Percentiles rank a stretch among this genome's conserved stretches.
Conservation (phyloP, 2,888 invertebrate species). For the Chrysomela aeneicollis region DNA sequence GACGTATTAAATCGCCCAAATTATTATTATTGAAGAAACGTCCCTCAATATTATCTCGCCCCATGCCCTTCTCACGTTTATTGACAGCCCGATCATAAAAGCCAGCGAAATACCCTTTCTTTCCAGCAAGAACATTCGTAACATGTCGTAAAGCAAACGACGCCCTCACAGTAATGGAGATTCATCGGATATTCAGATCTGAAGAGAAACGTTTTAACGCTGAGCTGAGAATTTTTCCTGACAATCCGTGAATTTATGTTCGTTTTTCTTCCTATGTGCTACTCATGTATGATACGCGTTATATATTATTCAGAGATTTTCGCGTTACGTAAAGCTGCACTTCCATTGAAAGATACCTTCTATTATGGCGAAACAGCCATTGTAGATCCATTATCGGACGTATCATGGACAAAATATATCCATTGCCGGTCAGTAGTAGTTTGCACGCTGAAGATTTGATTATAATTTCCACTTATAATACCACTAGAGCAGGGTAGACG, state of each 20-base stretch:
- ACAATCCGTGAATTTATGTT: conserved; percentile 57
- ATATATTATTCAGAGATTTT: conserved; percentile 56
- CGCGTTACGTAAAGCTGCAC: conserved; percentile 47
- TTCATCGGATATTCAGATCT: conserved; percentile 49
- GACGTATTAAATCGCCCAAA: no score
- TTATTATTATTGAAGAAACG: no score
- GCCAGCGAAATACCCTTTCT: not conserved
- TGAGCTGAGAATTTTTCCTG: conserved; percentile 55
- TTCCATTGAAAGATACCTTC: conserved; percentile 47
- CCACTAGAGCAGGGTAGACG: no score
- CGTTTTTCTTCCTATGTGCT: conserved; percentile 51
- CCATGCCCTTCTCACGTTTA: not conserved
- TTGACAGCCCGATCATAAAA: not conserved
- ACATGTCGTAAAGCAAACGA: conserved; percentile 39
- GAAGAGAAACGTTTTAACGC: conserved; percentile 52
- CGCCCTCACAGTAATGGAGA: conserved; percentile 44
- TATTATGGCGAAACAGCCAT: conserved; percentile 21
- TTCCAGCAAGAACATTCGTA: not conserved
- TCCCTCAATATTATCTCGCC: no score
- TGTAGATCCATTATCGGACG: conserved; percentile 17
- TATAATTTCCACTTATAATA: no score
- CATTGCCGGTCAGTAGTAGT: not conserved
- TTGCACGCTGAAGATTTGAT: not conserved
- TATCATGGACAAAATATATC: not conserved
- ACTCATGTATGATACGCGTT: conserved; percentile 52